Percentiles rank a stretch among this genome's conserved stretches.
These are phyloP conservation scores for Plecotus auritus DNA, from an alignment of 2,113 vertebrate species.

Conservation along the genomic window DNA sequence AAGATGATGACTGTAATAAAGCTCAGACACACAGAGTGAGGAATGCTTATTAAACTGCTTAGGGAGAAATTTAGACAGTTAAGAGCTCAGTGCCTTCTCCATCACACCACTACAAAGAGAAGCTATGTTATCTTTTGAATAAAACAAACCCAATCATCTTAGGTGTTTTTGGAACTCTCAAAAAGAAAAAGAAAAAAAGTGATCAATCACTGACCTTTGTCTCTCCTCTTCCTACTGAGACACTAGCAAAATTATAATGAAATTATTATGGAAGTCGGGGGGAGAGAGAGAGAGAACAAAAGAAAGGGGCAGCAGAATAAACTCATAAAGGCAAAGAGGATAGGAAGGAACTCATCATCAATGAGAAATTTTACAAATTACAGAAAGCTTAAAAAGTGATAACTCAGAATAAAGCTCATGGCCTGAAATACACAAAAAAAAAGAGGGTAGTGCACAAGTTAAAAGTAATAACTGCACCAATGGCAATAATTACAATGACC, in stretches of 20 bases:
- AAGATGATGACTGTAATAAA: neutral
- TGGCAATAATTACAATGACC: neutral
- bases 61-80: neutral
- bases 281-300: neutral
- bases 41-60: accelerated
- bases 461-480: neutral
- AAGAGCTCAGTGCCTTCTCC: neutral
- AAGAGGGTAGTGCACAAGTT: neutral
- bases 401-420: neutral
- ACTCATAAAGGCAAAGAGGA: neutral
- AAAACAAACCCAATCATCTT: neutral
- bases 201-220: neutral
- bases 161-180: neutral
- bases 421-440: neutral
- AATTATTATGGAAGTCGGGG: neutral
- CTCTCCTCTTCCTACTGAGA: neutral
- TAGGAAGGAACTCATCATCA: neutral
- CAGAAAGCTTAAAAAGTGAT: neutral
- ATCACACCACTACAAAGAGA: neutral
- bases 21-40: neutral
- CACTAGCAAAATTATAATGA: neutral
- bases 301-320: neutral
- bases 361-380: neutral
- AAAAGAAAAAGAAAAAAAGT: neutral
- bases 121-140: neutral